Evolutionary conservation across 1,140 invertebrate genomes (phyloP), one percentile per base, ranked within the genome.

Genomic region (Rhopalosiphum maidis): DNA sequence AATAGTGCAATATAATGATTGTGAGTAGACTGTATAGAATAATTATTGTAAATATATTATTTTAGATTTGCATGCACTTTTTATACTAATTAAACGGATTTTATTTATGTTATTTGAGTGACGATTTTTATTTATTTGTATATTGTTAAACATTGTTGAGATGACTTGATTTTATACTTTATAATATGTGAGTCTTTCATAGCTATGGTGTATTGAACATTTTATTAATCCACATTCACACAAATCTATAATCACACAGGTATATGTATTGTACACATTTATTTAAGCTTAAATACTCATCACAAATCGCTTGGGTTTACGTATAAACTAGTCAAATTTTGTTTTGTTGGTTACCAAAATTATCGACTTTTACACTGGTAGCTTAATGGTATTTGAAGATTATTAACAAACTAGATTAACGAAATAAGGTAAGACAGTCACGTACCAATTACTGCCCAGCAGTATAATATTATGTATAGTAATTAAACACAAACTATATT

Each of bases 1-100:
- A 93, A 86, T 86, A 25, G 91, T 93, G 91, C 91, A 93, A 93
- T 93, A 93, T 93, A 93, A 25, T 41, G 35, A 41, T 23, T 93
- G 82, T 93, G 82, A 41, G 55, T 83, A 86, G n/a, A 93, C 48
- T 86, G 46, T 85, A 85, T 54, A 93, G n/a, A 89, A 55, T 25
- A 30, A 68, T 54, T 51, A 54, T 77, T 93, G 93, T 88, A 93
- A 93, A 89, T 90, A 60, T 90, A 68, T 93, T 89, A 88, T 89
- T 90, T 90, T 93, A 21, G 68, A 54, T 86, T 55, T 94, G 90
- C 89, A 91, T 94, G 90, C 23, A 93, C 86, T 91, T 54, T 51
- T 94, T 94, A 48, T 93, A 87, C 91, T 91, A 83, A 92, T 91
- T 88, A 91, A 86, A 86, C 77, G 85, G 46, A 92, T 94, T 94